Base-by-base conservation (phyloP, 2,113 vertebrate species). In the Callaeas wilsoni region DNA sequence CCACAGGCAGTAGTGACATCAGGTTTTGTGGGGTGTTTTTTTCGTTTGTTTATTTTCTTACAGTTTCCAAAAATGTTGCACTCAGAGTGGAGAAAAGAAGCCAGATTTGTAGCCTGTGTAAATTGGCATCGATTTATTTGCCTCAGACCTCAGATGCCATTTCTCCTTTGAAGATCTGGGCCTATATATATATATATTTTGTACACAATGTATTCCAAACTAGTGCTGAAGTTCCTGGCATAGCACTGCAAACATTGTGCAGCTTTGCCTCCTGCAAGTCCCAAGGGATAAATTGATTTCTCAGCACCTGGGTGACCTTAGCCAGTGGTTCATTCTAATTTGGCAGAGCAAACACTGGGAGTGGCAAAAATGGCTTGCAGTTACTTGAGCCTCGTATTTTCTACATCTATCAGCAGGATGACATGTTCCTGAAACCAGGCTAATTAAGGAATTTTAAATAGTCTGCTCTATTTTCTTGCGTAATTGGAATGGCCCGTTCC, bases 401-500 rank as follows among this genome's bases (percentile, higher is more conserved):
- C 94, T 22, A 17, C 85, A 42, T 69, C 37, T 92, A 41, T 52
- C 89, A 85, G 85, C 79, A 26, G 84, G 46, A 49, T 52, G 77
- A 64, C 47, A 65, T 42, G 18, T 68, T 50, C 50, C 75, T 37
- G 67, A 90, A 97, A 91, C 77, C 90, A 39, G 90, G 89, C 96
- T 97, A 94, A 97, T 96, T 91, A 97, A 94, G 68, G 84, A 71
- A 94, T 87, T 90, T 96, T 92, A 92, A 96, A 86, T 76, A 94
- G 35, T 96, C 94, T 92, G 59, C 88, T 94, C 69, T 52, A 12
- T 96, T 96, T 96, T 89, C 92, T 67, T 59, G 35, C 87, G 67
- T 97, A 97, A 97, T 96, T 95, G 94, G 91, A 96, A 96, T 92
- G 94, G 69, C 95, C 76, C 35, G 35, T 96, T 94, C 88, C 84